Evolutionary conservation across 2,797 vertebrate species (phyloP), one percentile per base, ranked within the genome.

Genomic region (Rhyacichthys aspro): DNA sequence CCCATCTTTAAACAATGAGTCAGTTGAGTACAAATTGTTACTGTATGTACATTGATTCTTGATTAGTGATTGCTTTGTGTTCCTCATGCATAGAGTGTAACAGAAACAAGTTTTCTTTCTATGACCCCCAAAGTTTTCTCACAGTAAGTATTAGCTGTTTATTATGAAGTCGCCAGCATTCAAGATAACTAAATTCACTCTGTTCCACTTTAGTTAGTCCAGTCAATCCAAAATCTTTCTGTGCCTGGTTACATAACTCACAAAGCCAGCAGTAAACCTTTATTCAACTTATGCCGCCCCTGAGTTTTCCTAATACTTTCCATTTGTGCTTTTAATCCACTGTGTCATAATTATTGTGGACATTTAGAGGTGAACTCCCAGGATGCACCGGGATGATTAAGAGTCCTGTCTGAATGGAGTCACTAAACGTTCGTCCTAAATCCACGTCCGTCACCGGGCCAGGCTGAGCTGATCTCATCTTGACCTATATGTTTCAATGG

Each of bases 401-500:
- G 11, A n/a, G 39, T 71, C 36, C 41, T 33, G 39, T 33, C 38
- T 44, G 23, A 63, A 28, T 34, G 43, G 6, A 2, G 15, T 42
- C 38, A 36, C 28, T 16, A 58, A 34, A 10, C 28, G 34, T 55
- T 72, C 32, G 68, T 59, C 56, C 75, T 72, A 55, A 81, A 78
- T 78, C 75, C 60, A 11, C 28, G 5, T 43, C 15, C 34, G 60
- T 52, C 45, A 66, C 3, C 34, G 23, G 63, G 34, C 15, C 23
- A 28, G 23, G 23, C 23, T 28, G 23, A 28, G 11, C 69, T 74
- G 73, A 79, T 67, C 73, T 74, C 73, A 63, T 66, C 70, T 74
- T 76, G 76, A 68, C 76, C 79, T 55, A 63, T 36, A 65, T 79
- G 43, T 53, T n/a, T 34, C 33, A 23, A 2, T 15, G 12, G 18